phyloP scores from a whole-genome alignment of 2,888 invertebrate species.

The Nomada ruficornis region DNA sequence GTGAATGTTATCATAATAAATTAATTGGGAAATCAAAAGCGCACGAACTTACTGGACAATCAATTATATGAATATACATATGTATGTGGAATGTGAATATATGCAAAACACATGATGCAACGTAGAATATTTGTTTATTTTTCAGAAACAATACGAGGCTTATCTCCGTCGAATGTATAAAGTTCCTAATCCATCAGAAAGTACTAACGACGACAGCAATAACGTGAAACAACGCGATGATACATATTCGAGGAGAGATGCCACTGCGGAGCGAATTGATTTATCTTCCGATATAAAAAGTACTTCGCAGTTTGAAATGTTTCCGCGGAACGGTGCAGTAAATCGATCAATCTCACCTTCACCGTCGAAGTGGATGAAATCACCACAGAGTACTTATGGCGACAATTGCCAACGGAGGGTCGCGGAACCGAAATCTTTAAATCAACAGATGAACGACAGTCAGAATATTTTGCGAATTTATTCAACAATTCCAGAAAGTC shows the following conservation, averaged over 20 bases:
- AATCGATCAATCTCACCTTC: slow-evolving; percentile 13
- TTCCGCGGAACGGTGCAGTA: slow-evolving; percentile 2
- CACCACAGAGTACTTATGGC: background rate
- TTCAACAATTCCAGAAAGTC: background rate
- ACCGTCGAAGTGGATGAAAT: slow-evolving; percentile 13
- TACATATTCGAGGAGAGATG: slow-evolving; percentile 14
- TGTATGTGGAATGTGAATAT: background rate
- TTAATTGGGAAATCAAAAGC: too few relatives aligned
- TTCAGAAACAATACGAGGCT: slow-evolving; percentile 80
- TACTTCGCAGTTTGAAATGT: slow-evolving; percentile 4
- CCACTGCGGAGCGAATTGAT: background rate
- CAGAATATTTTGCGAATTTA: background rate
- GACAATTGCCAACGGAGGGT: slow-evolving; percentile 13
- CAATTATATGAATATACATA: too few relatives aligned
- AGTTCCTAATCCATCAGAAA: slow-evolving; percentile 63
- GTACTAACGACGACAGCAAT: slow-evolving; percentile 75
- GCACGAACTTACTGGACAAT: too few relatives aligned
- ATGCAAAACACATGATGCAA: background rate
- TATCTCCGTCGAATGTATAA: slow-evolving; percentile 71
- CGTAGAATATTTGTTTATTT: slow-evolving; percentile 40
- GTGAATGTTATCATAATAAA: too few relatives aligned
- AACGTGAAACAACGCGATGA: slow-evolving; percentile 75
- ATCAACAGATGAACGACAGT: slow-evolving; percentile 25
- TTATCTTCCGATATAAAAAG: slow-evolving; percentile 28
- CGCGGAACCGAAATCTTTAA: background rate